Conservation (phyloP, 2,888 invertebrate species). For the Diarsia mendica region DNA sequence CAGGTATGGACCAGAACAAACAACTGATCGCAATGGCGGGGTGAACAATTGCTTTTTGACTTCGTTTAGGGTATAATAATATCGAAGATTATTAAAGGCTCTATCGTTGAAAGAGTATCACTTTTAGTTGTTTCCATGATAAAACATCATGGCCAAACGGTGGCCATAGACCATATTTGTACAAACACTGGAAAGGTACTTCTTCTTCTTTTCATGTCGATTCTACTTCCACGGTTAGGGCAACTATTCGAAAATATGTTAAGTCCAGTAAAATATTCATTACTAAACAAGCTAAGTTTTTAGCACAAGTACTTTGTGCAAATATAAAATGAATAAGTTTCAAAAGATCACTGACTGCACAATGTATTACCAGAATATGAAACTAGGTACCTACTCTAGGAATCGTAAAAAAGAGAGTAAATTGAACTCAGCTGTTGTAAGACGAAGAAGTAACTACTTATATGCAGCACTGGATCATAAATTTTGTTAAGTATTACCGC, state of each 20-base stretch:
- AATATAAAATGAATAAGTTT: slow-evolving; percentile 1
- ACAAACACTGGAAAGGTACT: not conserved
- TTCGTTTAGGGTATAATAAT: too few relatives aligned
- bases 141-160: not conserved
- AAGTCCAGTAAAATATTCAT: not conserved
- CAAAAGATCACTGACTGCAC: not conserved
- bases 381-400: slow-evolving; percentile 4
- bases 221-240: too few relatives aligned
- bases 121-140: not conserved
- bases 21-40: too few relatives aligned
- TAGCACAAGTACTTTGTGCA: not conserved
- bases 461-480: slow-evolving; percentile 30
- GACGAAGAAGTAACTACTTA: slow-evolving; percentile 4
- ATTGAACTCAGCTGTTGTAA: slow-evolving; percentile 26
- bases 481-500: slow-evolving; percentile 31
- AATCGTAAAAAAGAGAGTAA: slow-evolving; percentile 46
- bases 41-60: too few relatives aligned
- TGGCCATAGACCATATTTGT: not conserved
- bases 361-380: slow-evolving; percentile 11
- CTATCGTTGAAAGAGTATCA: not conserved
- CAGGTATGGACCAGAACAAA: too few relatives aligned
- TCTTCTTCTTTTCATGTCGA: too few relatives aligned
- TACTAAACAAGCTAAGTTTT: not conserved
- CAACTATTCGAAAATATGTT: too few relatives aligned
- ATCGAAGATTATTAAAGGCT: not conserved